A percentile compares a stretch with the other conserved stretches of the same genome.
phyloP scores from a whole-genome alignment of 2,797 vertebrate genomes.

The Steatocranus sp. region DNA sequence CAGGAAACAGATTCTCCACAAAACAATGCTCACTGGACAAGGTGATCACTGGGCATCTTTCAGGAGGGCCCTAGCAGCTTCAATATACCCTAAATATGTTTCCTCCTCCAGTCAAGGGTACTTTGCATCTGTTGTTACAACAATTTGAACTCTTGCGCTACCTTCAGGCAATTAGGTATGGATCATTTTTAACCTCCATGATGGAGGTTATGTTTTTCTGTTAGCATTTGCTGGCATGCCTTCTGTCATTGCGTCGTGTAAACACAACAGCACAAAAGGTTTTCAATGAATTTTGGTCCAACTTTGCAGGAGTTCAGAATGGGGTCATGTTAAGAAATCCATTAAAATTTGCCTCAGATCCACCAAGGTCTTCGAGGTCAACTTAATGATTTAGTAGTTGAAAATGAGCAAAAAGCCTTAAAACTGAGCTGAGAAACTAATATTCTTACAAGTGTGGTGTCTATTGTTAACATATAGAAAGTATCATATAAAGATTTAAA shows the following conservation, averaged over 20 bases:
- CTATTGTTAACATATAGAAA: neutral
- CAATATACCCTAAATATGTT: neutral
- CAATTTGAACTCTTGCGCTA: neutral
- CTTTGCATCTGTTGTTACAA: neutral
- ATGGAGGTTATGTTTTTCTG: neutral
- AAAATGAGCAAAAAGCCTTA: neutral
- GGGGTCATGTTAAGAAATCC: neutral
- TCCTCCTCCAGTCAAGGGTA: neutral
- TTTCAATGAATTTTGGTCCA: neutral
- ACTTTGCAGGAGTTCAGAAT: neutral
- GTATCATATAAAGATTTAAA: neutral
- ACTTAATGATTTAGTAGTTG: neutral
- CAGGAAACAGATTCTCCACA: neutral
- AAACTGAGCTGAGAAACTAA: neutral
- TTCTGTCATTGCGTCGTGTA: neutral
- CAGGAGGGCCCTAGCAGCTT: neutral
- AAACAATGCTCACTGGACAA: neutral
- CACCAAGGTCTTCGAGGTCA: neutral
- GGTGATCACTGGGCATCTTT: neutral
- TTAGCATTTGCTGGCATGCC: neutral
- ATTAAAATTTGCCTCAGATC: neutral
- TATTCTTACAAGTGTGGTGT: neutral
- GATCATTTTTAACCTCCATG: neutral
- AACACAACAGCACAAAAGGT: neutral
- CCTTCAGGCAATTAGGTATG: neutral